Evolutionary conservation across 2,888 invertebrate genomes (phyloP).

Genomic region (Orthosia gracilis): DNA sequence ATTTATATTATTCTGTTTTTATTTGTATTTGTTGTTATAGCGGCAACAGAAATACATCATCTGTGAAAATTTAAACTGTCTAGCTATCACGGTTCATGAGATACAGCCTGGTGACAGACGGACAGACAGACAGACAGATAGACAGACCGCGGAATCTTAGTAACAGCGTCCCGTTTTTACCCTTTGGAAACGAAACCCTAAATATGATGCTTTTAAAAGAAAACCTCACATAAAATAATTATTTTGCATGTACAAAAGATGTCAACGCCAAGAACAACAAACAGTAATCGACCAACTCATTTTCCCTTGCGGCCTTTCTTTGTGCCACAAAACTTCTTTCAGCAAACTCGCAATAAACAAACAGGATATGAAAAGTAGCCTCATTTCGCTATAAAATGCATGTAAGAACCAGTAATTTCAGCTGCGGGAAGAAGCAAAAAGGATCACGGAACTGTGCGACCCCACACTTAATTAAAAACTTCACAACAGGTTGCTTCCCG

Average conservation of each 20-base stretch:
- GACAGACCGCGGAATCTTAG: no score
- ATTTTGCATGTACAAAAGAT: background rate
- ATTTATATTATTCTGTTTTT: no score
- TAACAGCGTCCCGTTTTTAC: no score
- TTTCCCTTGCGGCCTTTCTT: slow-evolving; percentile 20
- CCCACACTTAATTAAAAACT: slow-evolving; percentile 87
- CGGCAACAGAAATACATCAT: no score
- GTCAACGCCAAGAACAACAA: background rate
- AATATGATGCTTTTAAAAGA: background rate
- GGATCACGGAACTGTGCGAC: slow-evolving; percentile 73
- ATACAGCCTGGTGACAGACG: no score
- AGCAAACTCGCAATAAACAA: slow-evolving; percentile 40
- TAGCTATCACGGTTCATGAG: no score
- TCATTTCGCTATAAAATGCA: slow-evolving; percentile 57
- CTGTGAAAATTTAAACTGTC: no score
- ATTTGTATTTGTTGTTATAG: no score
- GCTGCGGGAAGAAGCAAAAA: slow-evolving; percentile 68
- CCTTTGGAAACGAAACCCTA: no score
- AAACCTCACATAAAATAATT: background rate
- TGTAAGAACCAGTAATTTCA: slow-evolving; percentile 76
- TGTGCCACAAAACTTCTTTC: slow-evolving; percentile 15
- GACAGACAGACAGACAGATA: no score
- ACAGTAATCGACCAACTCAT: slow-evolving; percentile 4
- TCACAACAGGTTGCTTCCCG: slow-evolving; percentile 86
- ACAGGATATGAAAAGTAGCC: slow-evolving; percentile 58